Evolutionary conservation across 2,888 invertebrate genomes (phyloP).

Genomic region (Conistra vaccinii): DNA sequence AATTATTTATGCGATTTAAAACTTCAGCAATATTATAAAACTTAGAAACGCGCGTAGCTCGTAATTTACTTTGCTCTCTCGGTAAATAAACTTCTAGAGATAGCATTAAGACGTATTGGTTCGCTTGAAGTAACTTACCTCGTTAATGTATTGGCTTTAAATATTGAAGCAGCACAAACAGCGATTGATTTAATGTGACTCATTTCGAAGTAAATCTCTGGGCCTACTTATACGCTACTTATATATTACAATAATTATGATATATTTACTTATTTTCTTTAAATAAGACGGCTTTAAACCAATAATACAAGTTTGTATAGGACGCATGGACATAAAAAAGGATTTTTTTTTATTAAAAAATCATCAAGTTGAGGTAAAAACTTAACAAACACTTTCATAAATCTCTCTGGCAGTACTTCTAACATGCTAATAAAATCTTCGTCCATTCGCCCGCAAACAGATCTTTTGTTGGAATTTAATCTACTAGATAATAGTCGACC

Average conservation of each 20-base stretch:
- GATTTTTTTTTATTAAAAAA: too few species aligned
- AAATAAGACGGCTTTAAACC: too few species aligned
- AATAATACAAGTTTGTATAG: too few species aligned
- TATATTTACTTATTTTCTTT: too few species aligned
- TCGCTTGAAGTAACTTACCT: constrained; percentile 26
- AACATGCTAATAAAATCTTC: too few species aligned
- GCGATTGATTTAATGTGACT: constrained; percentile 28
- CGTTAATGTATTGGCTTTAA: constrained; percentile 53
- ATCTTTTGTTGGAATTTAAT: background rate
- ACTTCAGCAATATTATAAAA: background rate
- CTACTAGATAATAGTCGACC: background rate
- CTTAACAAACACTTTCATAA: too few species aligned
- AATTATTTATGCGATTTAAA: background rate
- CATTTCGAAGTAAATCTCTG: constrained; percentile 19
- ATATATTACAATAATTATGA: too few species aligned
- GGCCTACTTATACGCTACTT: background rate
- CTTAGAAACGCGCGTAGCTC: background rate
- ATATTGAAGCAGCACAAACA: constrained; percentile 42
- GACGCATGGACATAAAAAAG: too few species aligned
- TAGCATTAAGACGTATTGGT: constrained; percentile 33
- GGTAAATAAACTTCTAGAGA: constrained; percentile 33
- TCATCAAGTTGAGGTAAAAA: too few species aligned
- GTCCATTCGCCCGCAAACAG: too few species aligned
- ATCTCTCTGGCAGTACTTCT: too few species aligned
- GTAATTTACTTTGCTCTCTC: constrained; percentile 18